Evolutionary conservation across 2,888 invertebrate genomes (phyloP), one percentile per base, ranked within the genome.

Genomic region (Eilema griseolum): DNA sequence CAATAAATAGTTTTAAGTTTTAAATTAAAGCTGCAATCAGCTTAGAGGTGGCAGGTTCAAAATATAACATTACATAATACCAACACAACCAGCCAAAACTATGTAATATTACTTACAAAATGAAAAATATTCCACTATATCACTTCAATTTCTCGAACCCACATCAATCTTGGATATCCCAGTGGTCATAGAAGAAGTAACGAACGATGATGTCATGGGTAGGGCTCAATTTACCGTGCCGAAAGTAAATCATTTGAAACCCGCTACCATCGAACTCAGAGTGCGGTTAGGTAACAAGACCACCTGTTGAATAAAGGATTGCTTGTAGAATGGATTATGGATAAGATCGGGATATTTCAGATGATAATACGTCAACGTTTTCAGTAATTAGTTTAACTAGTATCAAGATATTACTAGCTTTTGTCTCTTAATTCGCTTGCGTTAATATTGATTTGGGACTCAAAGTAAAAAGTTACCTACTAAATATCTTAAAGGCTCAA

Each of bases 291-390:
- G 75, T 78, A 74, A 78, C 71, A 74, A 73, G 77, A 76, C 81
- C 81, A 85, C 85, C 79, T 85, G 85, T 85, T 84, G 85, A 75
- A 69, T 72, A 69, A 73, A 76, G 74, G 70, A 80, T 75, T 74
- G 76, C 77, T 66, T 68, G 67, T 41, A 65, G 61, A 71, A 77
- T 24, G 33, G 46, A 69, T 52, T 52, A 46, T 46, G n/a, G 24
- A 59, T 14, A 33, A 31, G 28, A 60, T 46, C 46, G 24, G 23
- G 24, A 24, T 52, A n/a, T 10, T 52, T 52, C n/a, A 52, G n/a
- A 52, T 52, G n/a, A 52, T n/a, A 52, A n/a, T 20, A n/a, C n/a
- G 20, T 52, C 2, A n/a, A 52, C n/a, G 10, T 52, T 52, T 52
- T 10, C 52, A 52, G 20, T n/a, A 52, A 52, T n/a, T 52, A 52